Conservation (phyloP, 2,888 invertebrate species). For the Drosophila buzzatii region DNA sequence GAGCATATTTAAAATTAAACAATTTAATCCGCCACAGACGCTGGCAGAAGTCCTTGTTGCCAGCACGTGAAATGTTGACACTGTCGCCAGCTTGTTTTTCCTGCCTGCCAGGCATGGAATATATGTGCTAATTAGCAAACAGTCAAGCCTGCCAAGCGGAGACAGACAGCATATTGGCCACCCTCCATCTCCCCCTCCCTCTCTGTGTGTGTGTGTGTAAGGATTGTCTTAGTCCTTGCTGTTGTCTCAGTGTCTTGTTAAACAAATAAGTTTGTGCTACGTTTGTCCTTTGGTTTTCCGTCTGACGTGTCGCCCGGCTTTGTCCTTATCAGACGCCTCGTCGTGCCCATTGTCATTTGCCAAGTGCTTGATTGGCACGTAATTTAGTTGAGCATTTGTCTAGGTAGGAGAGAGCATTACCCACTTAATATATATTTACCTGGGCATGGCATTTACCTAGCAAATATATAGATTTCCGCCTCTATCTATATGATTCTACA, state of each 20-base stretch:
- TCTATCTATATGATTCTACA: neutral
- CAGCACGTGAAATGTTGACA: constrained; percentile 78
- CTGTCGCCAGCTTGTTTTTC: constrained; percentile 74
- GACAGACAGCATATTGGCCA: constrained; percentile 21
- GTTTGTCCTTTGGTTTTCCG: constrained; percentile 45
- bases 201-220: constrained; percentile 33
- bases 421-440: neutral
- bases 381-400: constrained; percentile 62
- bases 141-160: constrained; percentile 46
- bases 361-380: constrained; percentile 81
- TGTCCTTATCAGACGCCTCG: constrained; percentile 64
- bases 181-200: neutral
- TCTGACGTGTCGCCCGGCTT: constrained; percentile 52
- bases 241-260: constrained; percentile 47
- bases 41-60: constrained; percentile 28
- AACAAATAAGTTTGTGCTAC: constrained; percentile 70
- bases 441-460: neutral
- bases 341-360: constrained; percentile 68
- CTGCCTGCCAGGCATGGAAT: constrained; percentile 64
- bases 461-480: neutral
- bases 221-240: constrained; percentile 57
- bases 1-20: constrained; percentile 82
- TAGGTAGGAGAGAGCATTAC: constrained; percentile 2
- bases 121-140: constrained; percentile 81
- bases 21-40: constrained; percentile 79